A percentile compares a stretch with the other conserved stretches of the same genome.
Evolutionary conservation across 2,797 vertebrate species (phyloP).

Genomic region (Galago senegalensis): DNA sequence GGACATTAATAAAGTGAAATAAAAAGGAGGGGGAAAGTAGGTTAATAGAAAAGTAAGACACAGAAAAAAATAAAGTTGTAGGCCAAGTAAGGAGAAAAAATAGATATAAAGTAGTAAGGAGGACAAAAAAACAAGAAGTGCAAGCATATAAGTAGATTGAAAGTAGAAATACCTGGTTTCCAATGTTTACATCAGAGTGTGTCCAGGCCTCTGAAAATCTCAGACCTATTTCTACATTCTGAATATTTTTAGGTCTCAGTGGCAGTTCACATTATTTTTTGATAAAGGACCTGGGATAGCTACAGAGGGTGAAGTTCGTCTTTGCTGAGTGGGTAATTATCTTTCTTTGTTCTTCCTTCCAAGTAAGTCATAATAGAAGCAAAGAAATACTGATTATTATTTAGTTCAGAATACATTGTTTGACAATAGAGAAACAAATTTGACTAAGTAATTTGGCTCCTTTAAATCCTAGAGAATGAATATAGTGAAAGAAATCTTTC

Average conservation of each 20-base stretch:
- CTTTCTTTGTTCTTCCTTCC: background rate
- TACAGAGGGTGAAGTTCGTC: background rate
- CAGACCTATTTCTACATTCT: background rate
- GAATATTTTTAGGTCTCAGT: background rate
- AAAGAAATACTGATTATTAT: background rate
- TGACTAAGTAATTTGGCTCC: slow-evolving; percentile 37
- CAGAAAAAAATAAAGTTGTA: background rate
- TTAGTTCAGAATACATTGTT: background rate
- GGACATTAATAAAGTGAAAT: slow-evolving; percentile 4
- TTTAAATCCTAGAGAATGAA: slow-evolving; percentile 33
- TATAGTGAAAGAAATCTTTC: slow-evolving; percentile 10
- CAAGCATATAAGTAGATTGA: background rate
- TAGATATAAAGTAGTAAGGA: background rate
- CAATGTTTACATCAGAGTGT: background rate
- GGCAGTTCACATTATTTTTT: background rate
- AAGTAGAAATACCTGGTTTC: background rate
- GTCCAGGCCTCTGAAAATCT: background rate
- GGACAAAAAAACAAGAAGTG: background rate
- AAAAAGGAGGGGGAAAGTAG: background rate
- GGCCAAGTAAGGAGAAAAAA: background rate
- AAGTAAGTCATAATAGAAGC: background rate
- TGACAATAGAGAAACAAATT: slow-evolving; percentile 30
- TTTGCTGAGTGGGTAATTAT: background rate
- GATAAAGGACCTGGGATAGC: background rate
- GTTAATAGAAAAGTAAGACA: background rate